Percentiles rank a stretch among this genome's conserved stretches.
These are phyloP conservation scores for human (Homo sapiens) DNA, from an alignment of 2,113 vertebrate genomes.

Conservation along the genomic window GRCh38 chrX:41915001-41915500, in stretches of 20 bases:
- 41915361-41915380: not conserved
- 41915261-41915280: conserved; percentile 16
- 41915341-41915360: not conserved
- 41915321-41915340: conserved; percentile 1
- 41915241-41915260: not conserved
- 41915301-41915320: not conserved
- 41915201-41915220: conserved; percentile 25
- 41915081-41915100: not conserved
- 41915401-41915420: conserved; percentile 26
- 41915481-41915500: not conserved
- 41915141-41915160: not conserved
- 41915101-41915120: not conserved
- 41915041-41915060: conserved; percentile 54
- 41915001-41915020: not conserved
- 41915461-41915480: conserved; percentile 26
- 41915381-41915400: not conserved
- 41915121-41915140: not conserved
- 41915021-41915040: not conserved
- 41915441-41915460: conserved; percentile 24
- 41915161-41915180: conserved; percentile 27
- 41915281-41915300: not conserved
- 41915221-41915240: not conserved
- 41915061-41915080: conserved; percentile 21
- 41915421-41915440: conserved; percentile 13
- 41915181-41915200: conserved; percentile 14